phyloP scores from a whole-genome alignment of 1,140 invertebrate species.

The Mycetomoellerius zeteki region DNA sequence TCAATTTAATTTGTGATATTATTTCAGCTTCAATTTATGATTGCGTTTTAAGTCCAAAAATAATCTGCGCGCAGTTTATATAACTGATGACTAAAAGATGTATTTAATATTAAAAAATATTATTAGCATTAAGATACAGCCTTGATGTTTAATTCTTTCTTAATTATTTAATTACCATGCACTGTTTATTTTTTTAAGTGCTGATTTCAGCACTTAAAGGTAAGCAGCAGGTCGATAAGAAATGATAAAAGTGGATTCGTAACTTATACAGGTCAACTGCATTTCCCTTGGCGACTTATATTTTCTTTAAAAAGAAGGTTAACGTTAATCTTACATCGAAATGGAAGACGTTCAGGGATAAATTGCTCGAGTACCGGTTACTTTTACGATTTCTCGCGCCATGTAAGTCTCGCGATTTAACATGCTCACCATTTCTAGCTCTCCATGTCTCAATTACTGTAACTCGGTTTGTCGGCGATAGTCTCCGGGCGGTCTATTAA shows the following conservation, averaged over 20 bases:
- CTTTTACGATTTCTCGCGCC: background rate
- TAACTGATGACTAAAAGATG: no score
- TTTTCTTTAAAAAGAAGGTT: background rate
- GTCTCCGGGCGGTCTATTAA: slow-evolving; percentile 57
- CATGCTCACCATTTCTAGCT: slow-evolving; percentile 23
- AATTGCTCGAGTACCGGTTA: background rate
- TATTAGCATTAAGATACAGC: no score
- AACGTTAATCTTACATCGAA: slow-evolving; percentile 23
- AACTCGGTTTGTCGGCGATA: slow-evolving; percentile 60
- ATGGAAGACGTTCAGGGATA: background rate
- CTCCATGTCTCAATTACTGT: slow-evolving; percentile 57
- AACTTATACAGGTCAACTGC: background rate
- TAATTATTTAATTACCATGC: no score
- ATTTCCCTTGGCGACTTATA: background rate
- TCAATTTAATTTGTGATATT: no score
- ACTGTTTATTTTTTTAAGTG: background rate
- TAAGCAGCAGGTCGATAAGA: background rate
- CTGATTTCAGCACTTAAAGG: background rate
- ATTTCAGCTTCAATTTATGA: no score
- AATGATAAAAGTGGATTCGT: background rate
- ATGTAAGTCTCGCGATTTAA: slow-evolving; percentile 41
- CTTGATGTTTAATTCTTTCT: no score
- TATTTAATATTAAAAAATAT: no score
- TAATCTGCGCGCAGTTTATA: no score
- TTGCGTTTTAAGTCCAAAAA: no score